phyloP scores from a whole-genome alignment of 2,888 invertebrate genomes.

The Philaethria dido region DNA sequence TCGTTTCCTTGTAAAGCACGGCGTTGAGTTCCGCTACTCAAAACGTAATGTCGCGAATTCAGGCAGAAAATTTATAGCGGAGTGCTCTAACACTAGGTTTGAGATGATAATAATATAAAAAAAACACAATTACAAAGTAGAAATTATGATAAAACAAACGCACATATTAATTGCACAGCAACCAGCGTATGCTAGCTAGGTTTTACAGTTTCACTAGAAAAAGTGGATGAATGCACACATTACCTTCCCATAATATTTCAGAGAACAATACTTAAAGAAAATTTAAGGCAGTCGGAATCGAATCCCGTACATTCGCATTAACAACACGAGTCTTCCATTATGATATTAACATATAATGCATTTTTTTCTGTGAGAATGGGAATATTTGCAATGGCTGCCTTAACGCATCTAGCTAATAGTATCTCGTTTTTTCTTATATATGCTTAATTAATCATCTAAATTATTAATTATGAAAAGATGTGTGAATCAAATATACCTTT shows the following conservation, averaged over 20 bases:
- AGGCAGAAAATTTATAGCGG: too few species aligned
- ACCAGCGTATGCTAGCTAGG: neutral
- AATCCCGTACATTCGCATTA: slow-evolving; percentile 28
- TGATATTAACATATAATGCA: slow-evolving; percentile 64
- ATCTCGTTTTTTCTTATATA: neutral
- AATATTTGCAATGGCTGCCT: slow-evolving; percentile 66
- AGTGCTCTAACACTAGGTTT: too few species aligned
- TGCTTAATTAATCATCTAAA: neutral
- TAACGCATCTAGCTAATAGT: slow-evolving; percentile 51
- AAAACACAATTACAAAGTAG: too few species aligned
- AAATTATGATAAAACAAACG: neutral
- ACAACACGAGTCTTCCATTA: slow-evolving; percentile 56
- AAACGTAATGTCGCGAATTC: too few species aligned
- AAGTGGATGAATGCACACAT: slow-evolving; percentile 17
- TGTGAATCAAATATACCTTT: neutral
- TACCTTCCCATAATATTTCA: slow-evolving; percentile 29
- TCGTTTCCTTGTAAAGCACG: too few species aligned
- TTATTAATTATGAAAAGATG: neutral
- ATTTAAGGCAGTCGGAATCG: slow-evolving; percentile 22
- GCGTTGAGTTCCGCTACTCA: too few species aligned
- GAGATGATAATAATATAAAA: too few species aligned
- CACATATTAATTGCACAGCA: slow-evolving; percentile 7
- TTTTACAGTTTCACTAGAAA: slow-evolving; percentile 16
- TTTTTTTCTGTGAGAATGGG: slow-evolving; percentile 65
- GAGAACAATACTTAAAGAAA: neutral